These are phyloP conservation scores for Falco naumanni DNA, from an alignment of 2,797 vertebrate genomes.

Conservation along the genomic window DNA sequence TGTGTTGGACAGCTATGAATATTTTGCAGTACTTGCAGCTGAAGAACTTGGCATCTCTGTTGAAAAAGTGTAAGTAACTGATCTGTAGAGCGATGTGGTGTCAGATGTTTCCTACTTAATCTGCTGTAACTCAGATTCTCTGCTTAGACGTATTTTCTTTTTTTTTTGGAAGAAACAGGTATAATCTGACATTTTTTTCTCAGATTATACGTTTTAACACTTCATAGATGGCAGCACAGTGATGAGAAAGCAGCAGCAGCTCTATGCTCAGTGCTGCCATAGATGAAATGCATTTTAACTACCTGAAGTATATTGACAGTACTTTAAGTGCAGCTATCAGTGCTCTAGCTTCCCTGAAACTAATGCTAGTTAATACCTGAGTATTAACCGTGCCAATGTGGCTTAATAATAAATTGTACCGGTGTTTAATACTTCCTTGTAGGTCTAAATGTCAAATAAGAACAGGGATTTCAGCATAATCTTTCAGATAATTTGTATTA, in stretches of 20 bases:
- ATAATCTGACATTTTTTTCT: not conserved
- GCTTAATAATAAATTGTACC: not conserved
- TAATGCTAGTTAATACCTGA: not conserved
- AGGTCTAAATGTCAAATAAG: not conserved
- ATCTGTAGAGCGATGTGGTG: not conserved
- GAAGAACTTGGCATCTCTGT: conserved; percentile 88
- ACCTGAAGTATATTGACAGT: not conserved
- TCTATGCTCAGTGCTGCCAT: not conserved
- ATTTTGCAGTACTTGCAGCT: conserved; percentile 89
- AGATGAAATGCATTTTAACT: not conserved
- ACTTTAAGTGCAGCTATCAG: not conserved
- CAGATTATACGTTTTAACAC: not conserved
- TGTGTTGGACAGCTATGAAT: conserved; percentile 95
- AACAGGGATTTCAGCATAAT: not conserved
- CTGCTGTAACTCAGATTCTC: not conserved
- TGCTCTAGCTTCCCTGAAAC: not conserved
- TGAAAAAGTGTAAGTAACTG: conserved; percentile 86
- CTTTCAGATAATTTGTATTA: not conserved
- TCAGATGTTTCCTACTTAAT: not conserved
- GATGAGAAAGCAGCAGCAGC: not conserved
- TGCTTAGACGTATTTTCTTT: not conserved
- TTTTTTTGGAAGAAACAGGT: not conserved
- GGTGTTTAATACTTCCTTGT: not conserved
- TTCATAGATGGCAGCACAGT: not conserved
- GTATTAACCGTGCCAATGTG: not conserved